Evolutionary conservation across 2,888 invertebrate species (phyloP).

Genomic region (Pyrochroa serraticornis): DNA sequence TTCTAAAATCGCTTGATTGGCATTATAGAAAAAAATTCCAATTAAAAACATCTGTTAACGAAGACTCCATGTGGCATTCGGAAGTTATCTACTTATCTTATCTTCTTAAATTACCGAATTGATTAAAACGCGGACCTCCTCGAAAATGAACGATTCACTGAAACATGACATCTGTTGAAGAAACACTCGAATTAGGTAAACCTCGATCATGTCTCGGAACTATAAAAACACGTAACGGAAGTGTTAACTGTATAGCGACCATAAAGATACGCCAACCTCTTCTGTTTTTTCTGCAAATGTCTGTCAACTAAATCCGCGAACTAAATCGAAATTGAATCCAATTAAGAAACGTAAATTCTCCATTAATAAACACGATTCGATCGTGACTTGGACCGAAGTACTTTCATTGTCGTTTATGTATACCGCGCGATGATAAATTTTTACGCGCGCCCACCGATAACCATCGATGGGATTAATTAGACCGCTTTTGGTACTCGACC

Average conservation of each 20-base stretch:
- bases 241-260: constrained; percentile 19
- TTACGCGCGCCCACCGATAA: neutral
- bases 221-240: constrained; percentile 24
- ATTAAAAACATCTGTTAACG: too few species aligned
- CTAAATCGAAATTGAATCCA: constrained; percentile 18
- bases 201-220: constrained; percentile 5
- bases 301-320: constrained; percentile 8
- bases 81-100: too few species aligned
- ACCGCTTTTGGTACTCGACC: constrained; percentile 27
- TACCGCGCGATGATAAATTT: neutral
- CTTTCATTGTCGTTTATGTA: neutral
- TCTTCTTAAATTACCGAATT: neutral
- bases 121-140: constrained; percentile 5
- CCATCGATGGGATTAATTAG: neutral
- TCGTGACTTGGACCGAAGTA: neutral
- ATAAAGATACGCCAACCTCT: constrained; percentile 21
- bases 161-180: constrained; percentile 14
- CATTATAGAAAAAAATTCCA: too few species aligned
- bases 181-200: constrained; percentile 17
- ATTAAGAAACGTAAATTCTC: neutral
- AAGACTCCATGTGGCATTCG: too few species aligned
- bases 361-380: neutral
- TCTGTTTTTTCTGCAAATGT: neutral
- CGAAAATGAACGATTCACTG: too few species aligned
- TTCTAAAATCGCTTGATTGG: too few species aligned